phyloP scores from a whole-genome alignment of 1,140 invertebrate species.

The Drosophila mayri region DNA sequence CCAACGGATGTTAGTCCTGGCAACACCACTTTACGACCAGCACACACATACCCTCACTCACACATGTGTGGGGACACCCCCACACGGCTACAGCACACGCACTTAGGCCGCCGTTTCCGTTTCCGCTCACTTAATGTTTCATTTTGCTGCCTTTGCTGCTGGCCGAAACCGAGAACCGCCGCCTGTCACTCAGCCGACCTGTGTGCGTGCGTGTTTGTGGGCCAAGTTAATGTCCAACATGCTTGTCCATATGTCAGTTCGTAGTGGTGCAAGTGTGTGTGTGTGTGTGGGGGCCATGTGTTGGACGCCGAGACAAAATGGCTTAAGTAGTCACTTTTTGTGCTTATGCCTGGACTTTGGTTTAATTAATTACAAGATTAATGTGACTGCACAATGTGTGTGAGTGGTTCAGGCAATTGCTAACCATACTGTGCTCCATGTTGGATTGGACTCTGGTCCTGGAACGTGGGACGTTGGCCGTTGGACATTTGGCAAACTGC shows the following conservation, averaged over 20 bases:
- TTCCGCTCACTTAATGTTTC: slow-evolving; percentile 79
- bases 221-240: slow-evolving; percentile 73
- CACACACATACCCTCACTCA: slow-evolving; percentile 32
- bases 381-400: slow-evolving; percentile 57
- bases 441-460: neutral
- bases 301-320: slow-evolving; percentile 76
- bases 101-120: slow-evolving; percentile 69
- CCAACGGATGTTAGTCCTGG: slow-evolving; percentile 22
- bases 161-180: slow-evolving; percentile 37
- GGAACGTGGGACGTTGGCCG: slow-evolving; percentile 1
- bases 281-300: slow-evolving; percentile 65
- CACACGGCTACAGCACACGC: slow-evolving; percentile 24
- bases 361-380: slow-evolving; percentile 84
- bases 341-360: slow-evolving; percentile 81
- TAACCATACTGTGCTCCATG: slow-evolving; percentile 12
- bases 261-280: slow-evolving; percentile 24
- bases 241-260: slow-evolving; percentile 79
- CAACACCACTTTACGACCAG: slow-evolving; percentile 65
- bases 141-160: slow-evolving; percentile 58
- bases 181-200: slow-evolving; percentile 66
- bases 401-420: slow-evolving; percentile 52
- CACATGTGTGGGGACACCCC: neutral
- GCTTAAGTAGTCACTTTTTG: slow-evolving; percentile 83
- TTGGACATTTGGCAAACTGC: slow-evolving; percentile 48
- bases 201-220: slow-evolving; percentile 37